These are phyloP conservation scores for Tupaia chinensis DNA, from an alignment of 2,113 vertebrate species.

Conservation along the genomic window DNA sequence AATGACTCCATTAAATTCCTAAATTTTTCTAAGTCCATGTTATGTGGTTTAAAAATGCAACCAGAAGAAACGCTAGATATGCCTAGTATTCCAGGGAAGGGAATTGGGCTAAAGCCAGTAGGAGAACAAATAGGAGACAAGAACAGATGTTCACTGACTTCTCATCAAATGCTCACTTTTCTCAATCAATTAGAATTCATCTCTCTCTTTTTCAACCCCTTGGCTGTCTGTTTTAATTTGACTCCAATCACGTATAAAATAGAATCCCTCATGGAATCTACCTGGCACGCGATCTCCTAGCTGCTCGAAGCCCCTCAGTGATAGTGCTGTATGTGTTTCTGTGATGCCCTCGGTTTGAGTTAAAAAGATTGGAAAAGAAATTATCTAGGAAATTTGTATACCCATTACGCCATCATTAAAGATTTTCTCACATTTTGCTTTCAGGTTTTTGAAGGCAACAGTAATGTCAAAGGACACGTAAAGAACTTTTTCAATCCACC, in stretches of 20 bases:
- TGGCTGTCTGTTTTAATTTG: not conserved
- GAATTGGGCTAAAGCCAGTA: not conserved
- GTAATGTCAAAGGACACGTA: constrained; percentile 86
- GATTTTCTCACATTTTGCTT: constrained; percentile 73
- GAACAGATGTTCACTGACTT: not conserved
- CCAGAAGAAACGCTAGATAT: not conserved
- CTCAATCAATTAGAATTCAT: not conserved
- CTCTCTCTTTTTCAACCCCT: not conserved
- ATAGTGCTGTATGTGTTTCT: not conserved
- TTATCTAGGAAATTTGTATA: constrained; percentile 3
- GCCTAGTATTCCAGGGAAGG: not conserved
- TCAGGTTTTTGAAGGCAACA: constrained; percentile 94
- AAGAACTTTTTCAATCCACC: constrained; percentile 95
- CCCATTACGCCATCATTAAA: not conserved
- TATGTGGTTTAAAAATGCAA: not conserved
- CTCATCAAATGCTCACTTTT: not conserved
- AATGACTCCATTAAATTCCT: not conserved
- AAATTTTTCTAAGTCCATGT: not conserved
- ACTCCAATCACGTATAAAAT: not conserved
- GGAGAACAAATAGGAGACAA: not conserved
- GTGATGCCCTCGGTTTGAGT: not conserved
- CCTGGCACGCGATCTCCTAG: not conserved
- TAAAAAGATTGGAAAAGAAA: not conserved
- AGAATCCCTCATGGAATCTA: not conserved
- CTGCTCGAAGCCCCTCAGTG: not conserved